Percentiles rank a stretch among this genome's conserved stretches.
Conservation (phyloP, 2,888 invertebrate species). For the Cephalotes varians region DNA sequence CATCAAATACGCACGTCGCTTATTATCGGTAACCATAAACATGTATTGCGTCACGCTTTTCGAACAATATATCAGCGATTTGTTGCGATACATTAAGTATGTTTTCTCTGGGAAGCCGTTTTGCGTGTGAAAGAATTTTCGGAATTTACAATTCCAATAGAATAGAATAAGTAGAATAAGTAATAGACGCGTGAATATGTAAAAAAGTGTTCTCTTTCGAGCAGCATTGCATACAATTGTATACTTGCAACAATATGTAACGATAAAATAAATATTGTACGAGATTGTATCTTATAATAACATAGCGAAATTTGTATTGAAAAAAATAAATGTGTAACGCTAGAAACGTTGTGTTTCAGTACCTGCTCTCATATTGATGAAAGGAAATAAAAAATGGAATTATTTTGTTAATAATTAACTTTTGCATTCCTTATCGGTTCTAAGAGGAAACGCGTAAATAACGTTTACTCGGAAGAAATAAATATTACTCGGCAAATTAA, state of each 20-base stretch:
- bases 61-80: neutral
- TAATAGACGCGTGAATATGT: neutral
- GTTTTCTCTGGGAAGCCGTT: neutral
- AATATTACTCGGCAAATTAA: neutral
- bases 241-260: neutral
- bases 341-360: no score
- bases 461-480: neutral
- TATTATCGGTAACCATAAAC: conserved; percentile 30
- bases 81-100: neutral
- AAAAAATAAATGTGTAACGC: no score
- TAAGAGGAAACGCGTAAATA: neutral
- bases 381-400: no score
- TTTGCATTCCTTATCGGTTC: neutral
- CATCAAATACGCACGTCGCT: conserved; percentile 32
- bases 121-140: neutral
- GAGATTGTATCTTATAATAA: no score
- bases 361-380: no score
- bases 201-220: neutral
- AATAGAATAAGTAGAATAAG: neutral
- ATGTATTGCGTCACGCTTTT: conserved; percentile 22
- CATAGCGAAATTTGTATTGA: no score
- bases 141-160: neutral
- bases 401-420: neutral
- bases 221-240: neutral
- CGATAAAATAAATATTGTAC: neutral